These are phyloP conservation scores for Mantis religiosa DNA, from an alignment of 2,888 invertebrate species.

Conservation along the genomic window DNA sequence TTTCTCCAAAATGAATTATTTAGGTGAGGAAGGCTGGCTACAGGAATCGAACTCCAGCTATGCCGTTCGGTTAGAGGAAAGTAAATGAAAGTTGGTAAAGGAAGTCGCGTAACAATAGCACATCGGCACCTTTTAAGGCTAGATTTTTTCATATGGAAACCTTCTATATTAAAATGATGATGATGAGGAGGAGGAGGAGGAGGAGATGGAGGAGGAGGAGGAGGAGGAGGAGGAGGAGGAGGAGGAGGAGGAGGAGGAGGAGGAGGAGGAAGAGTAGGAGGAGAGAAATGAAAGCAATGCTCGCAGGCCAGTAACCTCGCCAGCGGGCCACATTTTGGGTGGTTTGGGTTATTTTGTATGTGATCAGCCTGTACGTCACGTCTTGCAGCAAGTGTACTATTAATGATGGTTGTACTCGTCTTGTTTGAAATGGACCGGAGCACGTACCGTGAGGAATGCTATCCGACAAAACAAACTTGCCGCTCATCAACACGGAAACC, in stretches of 20 bases:
- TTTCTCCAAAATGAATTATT: too few relatives aligned
- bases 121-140: too few relatives aligned
- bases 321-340: background rate
- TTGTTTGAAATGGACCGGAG: conserved; percentile 20
- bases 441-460: conserved; percentile 3
- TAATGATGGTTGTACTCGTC: conserved; percentile 23
- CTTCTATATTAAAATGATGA: too few relatives aligned
- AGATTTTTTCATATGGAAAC: too few relatives aligned
- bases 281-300: background rate
- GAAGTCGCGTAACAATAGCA: too few relatives aligned
- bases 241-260: background rate
- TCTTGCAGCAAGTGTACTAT: conserved; percentile 21
- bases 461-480: background rate
- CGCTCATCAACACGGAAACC: background rate
- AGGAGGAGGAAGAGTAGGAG: background rate
- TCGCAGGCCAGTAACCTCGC: too few relatives aligned
- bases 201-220: too few relatives aligned
- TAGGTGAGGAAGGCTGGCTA: too few relatives aligned
- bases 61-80: too few relatives aligned
- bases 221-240: background rate
- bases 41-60: too few relatives aligned
- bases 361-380: conserved; percentile 25
- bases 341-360: conserved; percentile 12
- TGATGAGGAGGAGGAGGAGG: too few relatives aligned
- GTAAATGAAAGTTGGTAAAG: too few relatives aligned